Evolutionary conservation across 2,113 vertebrate species (phyloP).

Genomic region (Glareola pratincola): DNA sequence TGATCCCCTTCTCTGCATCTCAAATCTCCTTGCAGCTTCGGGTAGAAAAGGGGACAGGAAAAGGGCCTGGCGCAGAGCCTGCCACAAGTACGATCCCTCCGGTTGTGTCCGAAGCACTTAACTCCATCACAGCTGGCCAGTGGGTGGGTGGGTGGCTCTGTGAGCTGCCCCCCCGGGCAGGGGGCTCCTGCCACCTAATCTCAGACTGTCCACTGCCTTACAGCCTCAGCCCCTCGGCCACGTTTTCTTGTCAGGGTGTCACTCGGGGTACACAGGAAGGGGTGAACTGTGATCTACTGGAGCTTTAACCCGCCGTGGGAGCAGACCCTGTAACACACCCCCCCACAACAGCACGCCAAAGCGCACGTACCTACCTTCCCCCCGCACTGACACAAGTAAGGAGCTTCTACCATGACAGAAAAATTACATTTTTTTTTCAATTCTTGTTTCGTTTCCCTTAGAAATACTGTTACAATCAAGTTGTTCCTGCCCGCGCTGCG

Average conservation of each 20-base stretch:
- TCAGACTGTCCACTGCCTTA: neutral
- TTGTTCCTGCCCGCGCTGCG: neutral
- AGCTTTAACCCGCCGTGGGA: neutral
- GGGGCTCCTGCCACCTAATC: neutral
- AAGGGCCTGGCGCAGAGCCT: neutral
- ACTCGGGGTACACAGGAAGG: neutral
- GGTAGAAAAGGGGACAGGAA: neutral
- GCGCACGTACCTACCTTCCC: neutral
- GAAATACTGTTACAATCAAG: neutral
- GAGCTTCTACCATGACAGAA: neutral
- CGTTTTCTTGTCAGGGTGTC: neutral
- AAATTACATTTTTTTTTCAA: neutral
- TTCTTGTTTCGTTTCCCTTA: neutral
- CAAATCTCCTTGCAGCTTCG: neutral
- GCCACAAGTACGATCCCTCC: rapidly evolving
- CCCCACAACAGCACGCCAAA: neutral
- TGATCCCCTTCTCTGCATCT: neutral
- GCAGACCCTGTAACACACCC: neutral
- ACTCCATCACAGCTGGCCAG: rapidly evolving
- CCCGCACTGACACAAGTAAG: neutral
- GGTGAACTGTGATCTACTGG: neutral
- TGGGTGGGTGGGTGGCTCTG: neutral
- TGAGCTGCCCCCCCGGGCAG: neutral
- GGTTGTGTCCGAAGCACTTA: rapidly evolving
- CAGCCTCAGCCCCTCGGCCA: too few relatives aligned